Evolutionary conservation across 2,113 vertebrate genomes (phyloP).

Genomic region (Microcebus ravelobensis): DNA sequence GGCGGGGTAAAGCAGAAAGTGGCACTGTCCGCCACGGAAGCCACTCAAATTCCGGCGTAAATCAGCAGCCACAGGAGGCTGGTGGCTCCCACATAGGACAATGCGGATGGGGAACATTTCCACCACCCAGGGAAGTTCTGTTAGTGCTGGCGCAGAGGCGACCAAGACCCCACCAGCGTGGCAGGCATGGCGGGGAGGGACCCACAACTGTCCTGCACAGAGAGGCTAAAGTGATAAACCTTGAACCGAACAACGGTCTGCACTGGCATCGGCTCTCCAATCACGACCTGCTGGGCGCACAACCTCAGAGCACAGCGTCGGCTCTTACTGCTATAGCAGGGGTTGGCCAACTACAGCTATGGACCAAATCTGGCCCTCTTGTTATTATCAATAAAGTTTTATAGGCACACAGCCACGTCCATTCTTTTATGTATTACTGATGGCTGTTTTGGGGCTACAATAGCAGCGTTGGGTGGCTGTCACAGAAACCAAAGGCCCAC

Average conservation of each 20-base stretch:
- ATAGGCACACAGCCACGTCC: not conserved
- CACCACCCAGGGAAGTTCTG: not conserved
- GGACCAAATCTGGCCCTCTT: not conserved
- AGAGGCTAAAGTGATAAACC: no score
- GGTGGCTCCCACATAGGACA: fast-evolving
- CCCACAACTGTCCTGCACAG: no score
- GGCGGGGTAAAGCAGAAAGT: not conserved
- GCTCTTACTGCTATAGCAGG: not conserved
- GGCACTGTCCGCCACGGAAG: fast-evolving
- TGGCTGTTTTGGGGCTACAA: no score
- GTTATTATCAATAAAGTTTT: slow-evolving; percentile 4
- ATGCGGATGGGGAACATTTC: fast-evolving
- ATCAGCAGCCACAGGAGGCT: fast-evolving
- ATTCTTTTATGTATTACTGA: not conserved
- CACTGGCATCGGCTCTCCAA: not conserved
- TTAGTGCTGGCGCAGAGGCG: fast-evolving
- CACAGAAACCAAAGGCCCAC: not conserved
- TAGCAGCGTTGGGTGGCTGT: not conserved
- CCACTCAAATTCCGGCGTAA: not conserved
- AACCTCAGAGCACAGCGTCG: not conserved
- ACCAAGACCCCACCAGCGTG: fast-evolving
- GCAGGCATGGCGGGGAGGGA: not conserved
- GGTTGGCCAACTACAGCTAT: fast-evolving
- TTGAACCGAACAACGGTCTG: not conserved
- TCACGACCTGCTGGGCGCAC: not conserved